Conservation (phyloP, 1,140 invertebrate genomes). For the Belonocnema kinseyi region DNA sequence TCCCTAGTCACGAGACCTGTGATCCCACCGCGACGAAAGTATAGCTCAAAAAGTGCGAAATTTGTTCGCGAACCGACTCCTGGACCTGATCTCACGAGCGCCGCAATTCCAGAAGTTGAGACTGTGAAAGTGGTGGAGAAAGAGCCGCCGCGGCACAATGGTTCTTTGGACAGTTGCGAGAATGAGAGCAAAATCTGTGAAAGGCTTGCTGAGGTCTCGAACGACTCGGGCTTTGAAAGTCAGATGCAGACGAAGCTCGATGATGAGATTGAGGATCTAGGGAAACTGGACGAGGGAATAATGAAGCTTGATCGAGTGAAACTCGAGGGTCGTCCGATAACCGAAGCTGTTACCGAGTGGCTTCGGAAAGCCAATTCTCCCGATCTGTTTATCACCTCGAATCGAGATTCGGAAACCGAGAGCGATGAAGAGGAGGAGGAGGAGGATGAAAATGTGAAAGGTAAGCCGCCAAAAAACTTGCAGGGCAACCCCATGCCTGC, state of each 20-base stretch:
- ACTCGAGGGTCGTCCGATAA: slow-evolving; percentile 68
- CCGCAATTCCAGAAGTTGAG: slow-evolving; percentile 37
- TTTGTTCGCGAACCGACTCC: slow-evolving; percentile 67
- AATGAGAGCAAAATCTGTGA: slow-evolving; percentile 50
- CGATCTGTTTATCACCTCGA: slow-evolving; percentile 61
- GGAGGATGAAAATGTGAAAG: slow-evolving; percentile 55
- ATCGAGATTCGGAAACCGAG: slow-evolving; percentile 47
- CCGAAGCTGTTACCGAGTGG: slow-evolving; percentile 73
- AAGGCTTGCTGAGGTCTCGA: not conserved
- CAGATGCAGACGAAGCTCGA: not conserved
- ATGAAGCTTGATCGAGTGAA: slow-evolving; percentile 59
- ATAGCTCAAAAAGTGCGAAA: slow-evolving; percentile 58
- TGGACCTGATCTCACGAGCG: slow-evolving; percentile 56
- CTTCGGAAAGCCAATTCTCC: slow-evolving; percentile 64
- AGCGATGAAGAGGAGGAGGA: slow-evolving; percentile 51
- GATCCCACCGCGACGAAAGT: slow-evolving; percentile 55
- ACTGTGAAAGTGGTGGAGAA: slow-evolving; percentile 39
- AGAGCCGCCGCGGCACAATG: slow-evolving; percentile 43
- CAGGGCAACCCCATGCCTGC: slow-evolving; percentile 77
- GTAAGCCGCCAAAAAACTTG: slow-evolving; percentile 76
- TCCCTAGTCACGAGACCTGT: slow-evolving; percentile 50
- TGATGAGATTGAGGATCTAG: slow-evolving; percentile 33
- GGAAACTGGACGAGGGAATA: slow-evolving; percentile 39
- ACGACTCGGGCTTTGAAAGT: not conserved
- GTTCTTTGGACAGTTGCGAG: slow-evolving; percentile 51